Percentiles rank a stretch among this genome's conserved stretches.
Conservation (phyloP, 2,888 invertebrate genomes). For the Erpobdella octoculata region DNA sequence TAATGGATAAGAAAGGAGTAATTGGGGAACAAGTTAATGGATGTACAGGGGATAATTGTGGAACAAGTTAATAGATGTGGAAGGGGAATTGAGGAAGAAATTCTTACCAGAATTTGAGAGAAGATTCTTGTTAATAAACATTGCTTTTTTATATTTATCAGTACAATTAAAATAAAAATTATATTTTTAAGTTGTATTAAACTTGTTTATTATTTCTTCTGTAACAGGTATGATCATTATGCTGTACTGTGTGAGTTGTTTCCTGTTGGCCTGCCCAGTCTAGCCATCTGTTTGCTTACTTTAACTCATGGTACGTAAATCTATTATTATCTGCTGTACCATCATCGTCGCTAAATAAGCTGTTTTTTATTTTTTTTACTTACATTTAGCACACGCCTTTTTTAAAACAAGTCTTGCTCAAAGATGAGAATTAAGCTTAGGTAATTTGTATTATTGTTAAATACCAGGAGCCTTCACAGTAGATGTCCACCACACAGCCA, state of each 20-base stretch:
- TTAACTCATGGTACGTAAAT: conserved; percentile 9
- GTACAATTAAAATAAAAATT: too few relatives aligned
- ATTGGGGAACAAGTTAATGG: too few relatives aligned
- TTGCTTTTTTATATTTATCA: background rate
- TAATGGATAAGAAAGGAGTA: too few relatives aligned
- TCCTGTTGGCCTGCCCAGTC: conserved; percentile 53
- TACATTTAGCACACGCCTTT: too few relatives aligned
- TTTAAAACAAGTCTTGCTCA: too few relatives aligned
- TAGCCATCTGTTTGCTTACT: conserved; percentile 47
- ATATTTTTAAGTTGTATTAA: background rate
- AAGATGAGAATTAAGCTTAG: too few relatives aligned
- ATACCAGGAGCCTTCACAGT: conserved; percentile 42
- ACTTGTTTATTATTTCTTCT: background rate
- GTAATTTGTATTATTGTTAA: too few relatives aligned
- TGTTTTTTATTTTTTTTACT: too few relatives aligned
- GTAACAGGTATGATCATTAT: conserved; percentile 52
- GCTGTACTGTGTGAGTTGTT: conserved; percentile 54
- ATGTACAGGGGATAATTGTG: too few relatives aligned
- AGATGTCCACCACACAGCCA: conserved; percentile 42
- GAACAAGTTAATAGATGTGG: too few relatives aligned
- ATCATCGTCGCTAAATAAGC: background rate
- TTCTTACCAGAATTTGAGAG: too few relatives aligned
- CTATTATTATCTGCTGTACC: background rate
- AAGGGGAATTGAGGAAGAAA: too few relatives aligned
- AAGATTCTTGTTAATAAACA: background rate